These are phyloP conservation scores for Pseudorasbora parva DNA, from an alignment of 2,113 vertebrate species.

Conservation along the genomic window DNA sequence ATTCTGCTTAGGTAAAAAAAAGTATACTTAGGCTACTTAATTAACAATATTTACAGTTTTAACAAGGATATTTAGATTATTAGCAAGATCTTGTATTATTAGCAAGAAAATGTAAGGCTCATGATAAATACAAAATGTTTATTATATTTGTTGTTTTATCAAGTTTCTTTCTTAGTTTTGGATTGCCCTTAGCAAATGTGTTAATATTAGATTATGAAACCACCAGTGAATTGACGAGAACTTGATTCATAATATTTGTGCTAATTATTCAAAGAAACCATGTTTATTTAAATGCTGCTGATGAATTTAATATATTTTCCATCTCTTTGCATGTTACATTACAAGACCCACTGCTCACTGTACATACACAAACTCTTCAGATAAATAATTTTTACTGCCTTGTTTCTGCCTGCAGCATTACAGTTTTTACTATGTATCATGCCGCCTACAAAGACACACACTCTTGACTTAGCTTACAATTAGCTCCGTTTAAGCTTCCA, in stretches of 20 bases:
- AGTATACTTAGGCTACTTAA: not conserved
- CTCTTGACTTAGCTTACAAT: slow-evolving; percentile 46
- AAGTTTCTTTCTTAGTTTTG: not conserved
- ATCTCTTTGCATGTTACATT: not conserved
- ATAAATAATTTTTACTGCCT: slow-evolving; percentile 13
- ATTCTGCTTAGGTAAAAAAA: no score
- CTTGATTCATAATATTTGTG: not conserved
- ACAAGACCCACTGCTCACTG: not conserved
- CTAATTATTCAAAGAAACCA: slow-evolving; percentile 9
- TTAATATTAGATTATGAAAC: slow-evolving; percentile 6
- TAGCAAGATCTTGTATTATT: not conserved
- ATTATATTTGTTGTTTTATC: not conserved
- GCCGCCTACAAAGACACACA: slow-evolving; percentile 10
- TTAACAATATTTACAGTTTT: not conserved
- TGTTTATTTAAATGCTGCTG: not conserved
- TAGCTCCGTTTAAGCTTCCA: slow-evolving; percentile 44
- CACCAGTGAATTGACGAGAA: not conserved
- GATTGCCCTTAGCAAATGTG: not conserved
- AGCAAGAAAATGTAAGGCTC: not conserved
- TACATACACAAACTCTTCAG: not conserved
- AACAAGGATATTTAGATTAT: not conserved
- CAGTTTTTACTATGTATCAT: slow-evolving; percentile 34
- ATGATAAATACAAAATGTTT: not conserved
- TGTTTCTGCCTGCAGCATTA: not conserved
- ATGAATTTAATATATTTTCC: not conserved